Base-by-base conservation (phyloP, 2,888 invertebrate species). In the Lycaena phlaeas region DNA sequence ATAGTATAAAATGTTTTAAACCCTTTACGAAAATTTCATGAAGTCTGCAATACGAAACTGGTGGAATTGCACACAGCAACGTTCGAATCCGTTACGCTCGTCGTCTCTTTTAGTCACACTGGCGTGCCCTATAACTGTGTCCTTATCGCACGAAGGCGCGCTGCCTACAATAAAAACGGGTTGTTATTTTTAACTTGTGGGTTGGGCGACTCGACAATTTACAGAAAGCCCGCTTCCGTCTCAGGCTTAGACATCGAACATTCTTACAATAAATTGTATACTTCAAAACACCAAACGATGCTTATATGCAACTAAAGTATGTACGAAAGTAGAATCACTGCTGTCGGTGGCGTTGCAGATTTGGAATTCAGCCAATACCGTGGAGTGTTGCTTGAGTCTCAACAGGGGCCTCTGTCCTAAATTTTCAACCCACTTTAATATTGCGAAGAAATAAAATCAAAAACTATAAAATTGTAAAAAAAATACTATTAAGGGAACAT, bases 101-200 rank as follows among this genome's bases (percentile, higher is more conserved):
- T 60, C 57, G 61, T 81, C 77, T 72, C 73, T 64, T 53, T 78
- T 74, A 46, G 62, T 65, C 68, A 61, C 62, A 64, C 57, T 42
- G 50, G 46, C 44, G 51, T 59, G 62, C 64, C 65, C 68, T 67
- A 64, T 76, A 63, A 61, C 53, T 62, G 68, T 56, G 60, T 79
- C 79, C 69, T 71, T 76, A 61, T 81, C 72, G 61, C 73, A 60
- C 78, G 48, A 58, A 69, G 62, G 64, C 68, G 71, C 67, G 73
- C 61, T 70, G 62, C 63, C 63, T 68, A 74, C 70, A 78, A 74
- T 75, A 79, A 79, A 79, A 81, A 81, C 77, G 73, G 77, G 76
- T 76, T 73, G 76, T 79, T 82, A 82, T 81, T 81, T 81, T 81
- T 81, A 81, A 78, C 77, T 78, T 64, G 65, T 66, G 68, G 68